Percentiles rank a stretch among this genome's conserved stretches.
phyloP scores from a whole-genome alignment of 1,140 invertebrate species.

The Aphidius ervi region DNA sequence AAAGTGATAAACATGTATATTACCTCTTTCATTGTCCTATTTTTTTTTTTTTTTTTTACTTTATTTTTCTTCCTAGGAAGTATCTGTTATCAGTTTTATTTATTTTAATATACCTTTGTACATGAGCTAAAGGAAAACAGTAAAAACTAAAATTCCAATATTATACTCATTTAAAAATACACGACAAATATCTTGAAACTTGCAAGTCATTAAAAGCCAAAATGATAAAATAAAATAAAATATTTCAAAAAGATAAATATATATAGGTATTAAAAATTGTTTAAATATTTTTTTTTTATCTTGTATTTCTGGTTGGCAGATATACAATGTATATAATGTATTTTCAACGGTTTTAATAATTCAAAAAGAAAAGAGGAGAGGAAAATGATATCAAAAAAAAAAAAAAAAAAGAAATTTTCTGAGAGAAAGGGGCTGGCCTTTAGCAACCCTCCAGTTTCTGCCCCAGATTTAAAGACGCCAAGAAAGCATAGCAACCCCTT shows the following conservation, averaged over 20 bases:
- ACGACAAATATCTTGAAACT: too few species aligned
- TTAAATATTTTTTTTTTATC: neutral
- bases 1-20: conserved; percentile 19
- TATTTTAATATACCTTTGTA: neutral
- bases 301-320: neutral
- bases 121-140: neutral
- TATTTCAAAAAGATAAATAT: neutral
- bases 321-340: too few species aligned
- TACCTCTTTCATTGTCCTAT: conserved; percentile 10
- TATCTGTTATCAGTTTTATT: conserved; percentile 1
- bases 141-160: neutral
- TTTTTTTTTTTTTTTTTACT: conserved; percentile 5
- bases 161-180: neutral
- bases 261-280: too few species aligned
- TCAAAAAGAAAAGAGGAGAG: too few species aligned
- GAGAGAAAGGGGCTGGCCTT: conserved; percentile 28
- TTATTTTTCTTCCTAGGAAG: neutral
- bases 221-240: too few species aligned
- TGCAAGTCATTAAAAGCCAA: neutral
- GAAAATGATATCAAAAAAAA: too few species aligned
- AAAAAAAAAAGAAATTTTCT: conserved; percentile 6
- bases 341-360: too few species aligned
- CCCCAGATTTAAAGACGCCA: conserved; percentile 30
- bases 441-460: conserved; percentile 27
- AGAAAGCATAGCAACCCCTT: conserved; percentile 5